Conservation (phyloP, 2,888 invertebrate genomes). For the Tetanocera ferruginea region DNA sequence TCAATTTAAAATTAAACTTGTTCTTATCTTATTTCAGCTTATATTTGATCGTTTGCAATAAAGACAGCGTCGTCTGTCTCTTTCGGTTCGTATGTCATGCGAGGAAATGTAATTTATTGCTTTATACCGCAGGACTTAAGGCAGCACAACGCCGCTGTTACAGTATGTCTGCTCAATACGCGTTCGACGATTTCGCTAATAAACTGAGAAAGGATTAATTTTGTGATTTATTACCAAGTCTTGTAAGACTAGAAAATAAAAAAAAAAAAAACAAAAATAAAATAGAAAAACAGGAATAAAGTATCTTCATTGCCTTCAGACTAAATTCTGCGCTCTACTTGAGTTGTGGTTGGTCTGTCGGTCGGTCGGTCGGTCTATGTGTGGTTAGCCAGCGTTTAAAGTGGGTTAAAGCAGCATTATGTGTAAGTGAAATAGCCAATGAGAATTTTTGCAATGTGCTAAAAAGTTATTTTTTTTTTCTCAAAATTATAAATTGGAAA, state of each 20-base stretch:
- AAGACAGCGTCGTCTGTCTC: neutral
- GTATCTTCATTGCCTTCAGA: too few relatives aligned
- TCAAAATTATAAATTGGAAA: too few relatives aligned
- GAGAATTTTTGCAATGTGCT: too few relatives aligned
- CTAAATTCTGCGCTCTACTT: too few relatives aligned
- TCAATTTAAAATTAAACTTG: neutral
- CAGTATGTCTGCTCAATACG: neutral
- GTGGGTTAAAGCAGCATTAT: too few relatives aligned
- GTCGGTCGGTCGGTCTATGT: too few relatives aligned
- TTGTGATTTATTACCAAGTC: slow-evolving; percentile 63
- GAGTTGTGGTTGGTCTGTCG: too few relatives aligned
- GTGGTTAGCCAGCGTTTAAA: too few relatives aligned
- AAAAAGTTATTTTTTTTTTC: too few relatives aligned
- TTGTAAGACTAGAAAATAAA: slow-evolving; percentile 2
- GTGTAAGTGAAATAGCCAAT: too few relatives aligned
- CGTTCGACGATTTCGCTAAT: slow-evolving; percentile 59
- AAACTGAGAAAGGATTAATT: slow-evolving; percentile 68
- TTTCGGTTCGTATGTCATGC: neutral
- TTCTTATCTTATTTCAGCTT: neutral
- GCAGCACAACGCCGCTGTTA: neutral
- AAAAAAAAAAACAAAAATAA: neutral
- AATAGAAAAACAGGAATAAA: neutral
- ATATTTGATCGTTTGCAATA: neutral
- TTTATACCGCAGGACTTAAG: neutral
- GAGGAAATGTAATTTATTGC: slow-evolving; percentile 6